Evolutionary conservation across 2,888 invertebrate genomes (phyloP).

Genomic region (Agapetus fuscipes): DNA sequence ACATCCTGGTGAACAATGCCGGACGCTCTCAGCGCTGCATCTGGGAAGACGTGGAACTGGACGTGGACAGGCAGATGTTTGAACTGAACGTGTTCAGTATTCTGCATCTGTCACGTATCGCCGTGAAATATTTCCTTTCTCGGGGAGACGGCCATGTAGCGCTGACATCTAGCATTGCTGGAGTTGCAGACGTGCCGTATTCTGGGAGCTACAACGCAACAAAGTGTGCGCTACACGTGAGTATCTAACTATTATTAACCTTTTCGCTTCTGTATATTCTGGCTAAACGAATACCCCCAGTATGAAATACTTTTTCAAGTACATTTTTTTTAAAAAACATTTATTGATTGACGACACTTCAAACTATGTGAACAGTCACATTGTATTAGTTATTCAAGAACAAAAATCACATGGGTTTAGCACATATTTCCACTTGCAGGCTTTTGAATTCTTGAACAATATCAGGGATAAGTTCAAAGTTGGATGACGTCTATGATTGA

Average conservation of each 20-base stretch:
- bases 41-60: constrained; percentile 60
- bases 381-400: too few species aligned
- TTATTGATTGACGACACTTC: too few species aligned
- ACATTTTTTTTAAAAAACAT: too few species aligned
- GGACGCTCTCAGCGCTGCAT: constrained; percentile 66
- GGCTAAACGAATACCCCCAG: too few species aligned
- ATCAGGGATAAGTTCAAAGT: too few species aligned
- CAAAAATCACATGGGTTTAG: too few species aligned
- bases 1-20: constrained; percentile 73
- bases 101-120: constrained; percentile 59
- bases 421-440: too few species aligned
- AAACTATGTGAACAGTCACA: too few species aligned
- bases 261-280: too few species aligned
- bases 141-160: constrained; percentile 55
- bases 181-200: constrained; percentile 54
- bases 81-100: constrained; percentile 68
- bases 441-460: too few species aligned
- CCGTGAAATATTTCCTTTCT: constrained; percentile 52
- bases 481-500: too few species aligned
- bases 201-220: constrained; percentile 63
- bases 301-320: too few species aligned
- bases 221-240: constrained; percentile 69
- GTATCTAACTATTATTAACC: constrained; percentile 15
- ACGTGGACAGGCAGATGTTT: constrained; percentile 65
- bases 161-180: constrained; percentile 65